Evolutionary conservation across 2,797 vertebrate species (phyloP), one percentile per base, ranked within the genome.

Genomic region (Spinus olivaceus): DNA sequence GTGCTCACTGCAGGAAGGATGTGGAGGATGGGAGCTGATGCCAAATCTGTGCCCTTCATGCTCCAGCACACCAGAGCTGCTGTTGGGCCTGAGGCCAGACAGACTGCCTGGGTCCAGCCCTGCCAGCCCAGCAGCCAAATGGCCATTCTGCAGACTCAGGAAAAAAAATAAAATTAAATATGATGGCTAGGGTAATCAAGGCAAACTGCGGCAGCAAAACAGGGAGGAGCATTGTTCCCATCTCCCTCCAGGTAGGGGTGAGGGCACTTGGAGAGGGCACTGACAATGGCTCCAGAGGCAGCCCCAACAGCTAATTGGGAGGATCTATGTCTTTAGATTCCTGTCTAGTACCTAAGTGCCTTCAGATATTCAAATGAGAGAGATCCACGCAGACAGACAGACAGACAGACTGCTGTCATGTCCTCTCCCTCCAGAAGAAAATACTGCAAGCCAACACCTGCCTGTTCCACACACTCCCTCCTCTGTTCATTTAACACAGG

Each of bases 361-460:
- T 71, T 66, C n/a, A 82, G 42, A 64, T 60, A 61, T 10, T 67
- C 44, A 78, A 86, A 57, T 18, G 27, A 71, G 49, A 51, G 50
- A 67, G 67, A 88, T 53, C 42, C 37, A 42, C 1, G 4, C 12
- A 50, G 60, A 41, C 3, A 60, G 79, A 79, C 42, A 50, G 35
- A 35, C 35, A 60, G 79, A 79, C 42, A 91, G 57, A 42, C 21
- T 57, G 72, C 80, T 77, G 67, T 50, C 80, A 46, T 3, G 15
- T 81, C 39, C 54, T 79, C 57, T 92, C 35, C 88, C 59, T 88
- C 61, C 5, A 5, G 60, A 85, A 41, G 49, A 76, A 63, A 87
- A 80, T 11, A 35, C 14, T 50, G 65, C 81, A 83, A 91, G 87
- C 49, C 65, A 72, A 25, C 63, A 83, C 77, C 77, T 91, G 90